Base-by-base conservation (phyloP, 2,797 vertebrate species). In the Hoplostethus atlanticus region DNA sequence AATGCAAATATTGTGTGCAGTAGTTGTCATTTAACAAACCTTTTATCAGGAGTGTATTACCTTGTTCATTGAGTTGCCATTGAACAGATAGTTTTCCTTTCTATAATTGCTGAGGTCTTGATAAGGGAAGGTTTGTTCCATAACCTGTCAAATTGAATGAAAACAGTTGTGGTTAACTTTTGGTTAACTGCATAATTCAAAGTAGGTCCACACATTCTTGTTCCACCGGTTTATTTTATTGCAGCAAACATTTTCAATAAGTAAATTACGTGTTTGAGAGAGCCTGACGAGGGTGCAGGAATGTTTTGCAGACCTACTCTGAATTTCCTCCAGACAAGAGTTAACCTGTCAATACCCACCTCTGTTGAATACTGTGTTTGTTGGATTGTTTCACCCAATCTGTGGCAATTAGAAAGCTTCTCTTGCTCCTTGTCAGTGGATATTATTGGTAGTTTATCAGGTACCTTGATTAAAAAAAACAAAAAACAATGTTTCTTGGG, bases 131-230 rank as follows among this genome's bases (percentile, higher is more conserved):
- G 38, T 58, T 12, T 83, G 61, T 0, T 44, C 44, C 10, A 28
- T n/a, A 11, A 59, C 12, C 88, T 91, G 61, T 36, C 47, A 17
- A 64, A 50, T 4, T 61, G 5, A 53, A 54, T 12, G 6, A 68
- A 2, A 25, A 2, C 2, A 58, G 10, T 12, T 64, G 57, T 44
- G 42, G 48, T 51, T 0, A 31, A 40, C 7, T 28, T 28, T 28
- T 28, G 28, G 28, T 28, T 28, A 11, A n/a, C 13, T 31, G 13
- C 12, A 15, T 3, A 15, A 2, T 42, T 15, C 13, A 15, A 46
- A 46, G 44, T 13, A 1, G 44, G 13, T 46, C 13, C 44, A 15
- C 13, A 46, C 3, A 15, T 46, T 46, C 44, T 15, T 15, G 12
- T 13, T 46, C 44, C 44, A 44, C 42, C 42, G 15, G 44, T 15